A percentile compares a stretch with the other conserved stretches of the same genome.
phyloP scores from a whole-genome alignment of 2,888 invertebrate genomes.

The Euplagia quadripunctaria region DNA sequence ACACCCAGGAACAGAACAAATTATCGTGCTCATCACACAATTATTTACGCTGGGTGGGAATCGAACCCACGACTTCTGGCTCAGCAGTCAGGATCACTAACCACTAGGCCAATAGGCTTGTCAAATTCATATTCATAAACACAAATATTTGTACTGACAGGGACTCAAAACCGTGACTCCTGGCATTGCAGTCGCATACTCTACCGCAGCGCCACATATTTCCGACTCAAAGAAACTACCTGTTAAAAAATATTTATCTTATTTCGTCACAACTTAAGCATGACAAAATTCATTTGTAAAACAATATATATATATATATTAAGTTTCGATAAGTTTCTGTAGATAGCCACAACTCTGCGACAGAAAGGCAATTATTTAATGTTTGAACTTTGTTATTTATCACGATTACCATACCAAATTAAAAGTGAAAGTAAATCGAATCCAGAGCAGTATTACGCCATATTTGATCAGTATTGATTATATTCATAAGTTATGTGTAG shows the following conservation, averaged over 20 bases:
- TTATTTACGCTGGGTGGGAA: no score
- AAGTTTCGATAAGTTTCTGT: no score
- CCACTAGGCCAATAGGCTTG: no score
- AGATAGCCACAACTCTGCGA: not conserved
- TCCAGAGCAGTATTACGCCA: conserved; percentile 60
- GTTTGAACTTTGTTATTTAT: conserved; percentile 22
- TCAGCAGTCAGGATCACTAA: no score
- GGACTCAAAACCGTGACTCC: no score
- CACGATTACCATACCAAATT: conserved; percentile 18
- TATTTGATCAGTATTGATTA: conserved; percentile 48
- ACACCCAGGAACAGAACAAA: no score
- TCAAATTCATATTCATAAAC: not conserved
- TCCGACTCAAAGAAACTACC: no score
- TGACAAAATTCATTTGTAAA: not conserved
- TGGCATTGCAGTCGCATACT: not conserved
- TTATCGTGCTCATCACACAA: no score
- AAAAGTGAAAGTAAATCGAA: conserved; percentile 58
- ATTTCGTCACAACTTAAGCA: not conserved
- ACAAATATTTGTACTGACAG: not conserved
- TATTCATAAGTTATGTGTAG: conserved; percentile 35
- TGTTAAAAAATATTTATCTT: no score
- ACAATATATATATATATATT: no score
- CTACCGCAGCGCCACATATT: not conserved
- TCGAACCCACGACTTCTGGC: no score
- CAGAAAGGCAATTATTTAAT: conserved; percentile 1